Conservation (phyloP, 2,888 invertebrate species). For the Amblyjoppa proteus region DNA sequence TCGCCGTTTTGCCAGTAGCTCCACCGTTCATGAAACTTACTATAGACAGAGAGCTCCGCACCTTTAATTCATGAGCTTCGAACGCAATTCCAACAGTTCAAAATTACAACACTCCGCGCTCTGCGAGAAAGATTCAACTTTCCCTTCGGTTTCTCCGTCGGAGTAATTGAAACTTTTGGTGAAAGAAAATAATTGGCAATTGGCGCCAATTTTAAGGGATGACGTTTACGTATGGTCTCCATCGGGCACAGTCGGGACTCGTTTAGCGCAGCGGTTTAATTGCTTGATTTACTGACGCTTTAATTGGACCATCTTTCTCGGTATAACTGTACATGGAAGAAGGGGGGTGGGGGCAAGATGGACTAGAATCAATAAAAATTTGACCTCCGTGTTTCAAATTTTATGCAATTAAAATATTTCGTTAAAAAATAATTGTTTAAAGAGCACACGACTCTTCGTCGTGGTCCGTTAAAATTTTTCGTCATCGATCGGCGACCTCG, state of each 20-base stretch:
- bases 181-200: constrained; percentile 56
- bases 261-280: background rate
- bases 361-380: background rate
- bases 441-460: background rate
- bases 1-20: constrained; percentile 30
- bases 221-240: background rate
- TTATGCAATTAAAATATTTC: background rate
- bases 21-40: constrained; percentile 20
- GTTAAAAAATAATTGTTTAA: background rate
- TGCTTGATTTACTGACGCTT: background rate
- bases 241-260: background rate
- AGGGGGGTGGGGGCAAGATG: too few relatives aligned
- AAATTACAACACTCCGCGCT: constrained; percentile 46
- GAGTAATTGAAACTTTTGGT: constrained; percentile 5
- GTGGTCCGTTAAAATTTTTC: background rate
- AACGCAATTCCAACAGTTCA: constrained; percentile 62
- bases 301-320: background rate
- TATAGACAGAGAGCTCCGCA: constrained; percentile 14
- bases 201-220: constrained; percentile 13
- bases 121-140: constrained; percentile 16
- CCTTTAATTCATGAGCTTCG: constrained; percentile 64
- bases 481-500: background rate
- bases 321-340: background rate
- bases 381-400: background rate
- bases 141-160: background rate